Percentiles rank a stretch among this genome's conserved stretches.
Conservation (phyloP, 2,113 vertebrate species). For the Channa maculata region DNA sequence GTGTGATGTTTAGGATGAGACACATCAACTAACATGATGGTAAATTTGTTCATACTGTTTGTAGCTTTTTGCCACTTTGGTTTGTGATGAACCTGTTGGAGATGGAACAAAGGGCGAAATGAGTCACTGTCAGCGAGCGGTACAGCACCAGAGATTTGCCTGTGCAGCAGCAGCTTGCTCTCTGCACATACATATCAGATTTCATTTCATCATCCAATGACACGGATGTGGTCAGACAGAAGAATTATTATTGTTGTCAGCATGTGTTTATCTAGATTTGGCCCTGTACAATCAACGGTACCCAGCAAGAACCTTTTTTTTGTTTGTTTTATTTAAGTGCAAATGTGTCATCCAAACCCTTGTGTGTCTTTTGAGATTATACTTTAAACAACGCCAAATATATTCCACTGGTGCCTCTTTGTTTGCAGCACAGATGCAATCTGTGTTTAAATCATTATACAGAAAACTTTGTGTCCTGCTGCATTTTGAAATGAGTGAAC, state of each 20-base stretch:
- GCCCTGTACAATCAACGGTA: slow-evolving; percentile 47
- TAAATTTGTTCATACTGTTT: neutral
- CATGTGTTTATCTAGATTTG: slow-evolving; percentile 63
- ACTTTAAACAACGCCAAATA: slow-evolving; percentile 31
- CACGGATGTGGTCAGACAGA: slow-evolving; percentile 55
- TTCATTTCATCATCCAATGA: slow-evolving; percentile 52
- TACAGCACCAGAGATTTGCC: slow-evolving; percentile 19
- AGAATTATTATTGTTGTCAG: slow-evolving; percentile 63
- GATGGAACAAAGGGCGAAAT: slow-evolving; percentile 39
- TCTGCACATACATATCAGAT: slow-evolving; percentile 50
- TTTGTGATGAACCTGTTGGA: slow-evolving; percentile 22
- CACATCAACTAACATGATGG: neutral
- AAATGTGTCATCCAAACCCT: slow-evolving; percentile 29
- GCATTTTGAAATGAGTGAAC: neutral
- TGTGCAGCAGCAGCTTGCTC: slow-evolving; percentile 27
- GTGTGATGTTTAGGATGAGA: neutral
- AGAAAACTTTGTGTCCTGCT: neutral
- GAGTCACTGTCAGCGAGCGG: slow-evolving; percentile 4
- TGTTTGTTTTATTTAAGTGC: slow-evolving; percentile 35
- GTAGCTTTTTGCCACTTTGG: neutral
- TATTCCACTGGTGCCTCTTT: slow-evolving; percentile 6
- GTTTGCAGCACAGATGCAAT: slow-evolving; percentile 1
- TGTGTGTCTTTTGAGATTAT: slow-evolving; percentile 27
- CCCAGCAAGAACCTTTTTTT: slow-evolving; percentile 44
- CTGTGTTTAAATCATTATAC: slow-evolving; percentile 2